Conservation (phyloP, 2,888 invertebrate genomes). For the Leptopilina myrica region DNA sequence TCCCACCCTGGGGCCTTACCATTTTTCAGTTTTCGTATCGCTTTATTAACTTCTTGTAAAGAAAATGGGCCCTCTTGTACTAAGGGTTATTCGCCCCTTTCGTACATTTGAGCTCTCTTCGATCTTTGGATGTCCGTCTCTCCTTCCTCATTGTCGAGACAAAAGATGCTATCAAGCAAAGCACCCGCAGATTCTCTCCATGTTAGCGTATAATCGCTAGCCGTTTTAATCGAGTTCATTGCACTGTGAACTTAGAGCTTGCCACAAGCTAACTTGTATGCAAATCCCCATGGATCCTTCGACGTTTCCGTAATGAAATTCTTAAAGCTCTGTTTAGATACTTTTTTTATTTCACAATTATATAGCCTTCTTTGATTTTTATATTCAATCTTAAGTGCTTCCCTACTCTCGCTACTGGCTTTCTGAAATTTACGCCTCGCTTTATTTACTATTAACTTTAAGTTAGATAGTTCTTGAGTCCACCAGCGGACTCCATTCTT, state of each 20-base stretch:
- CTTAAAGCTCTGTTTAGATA: not conserved
- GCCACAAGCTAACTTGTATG: not conserved
- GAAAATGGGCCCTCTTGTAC: no score
- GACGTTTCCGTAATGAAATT: not conserved
- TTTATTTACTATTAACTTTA: constrained; percentile 33
- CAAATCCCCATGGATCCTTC: not conserved
- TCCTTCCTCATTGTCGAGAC: no score
- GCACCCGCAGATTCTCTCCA: not conserved
- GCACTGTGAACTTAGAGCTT: not conserved
- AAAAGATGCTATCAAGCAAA: not conserved
- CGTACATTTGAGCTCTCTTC: not conserved
- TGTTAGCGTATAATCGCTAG: not conserved
- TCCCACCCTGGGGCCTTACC: constrained; percentile 25
- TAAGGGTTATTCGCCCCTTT: not conserved
- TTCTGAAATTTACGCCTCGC: constrained; percentile 37
- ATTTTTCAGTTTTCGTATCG: not conserved
- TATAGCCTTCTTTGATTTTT: not conserved
- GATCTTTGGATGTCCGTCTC: no score
- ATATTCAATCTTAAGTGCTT: not conserved
- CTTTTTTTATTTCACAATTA: not conserved
- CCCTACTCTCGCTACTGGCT: not conserved
- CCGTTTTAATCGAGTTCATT: not conserved
- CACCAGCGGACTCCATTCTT: constrained; percentile 54
- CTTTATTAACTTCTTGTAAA: not conserved
- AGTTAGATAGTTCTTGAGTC: constrained; percentile 44